A percentile compares a stretch with the other conserved stretches of the same genome.
These are phyloP conservation scores for Haliclona indistincta DNA, from an alignment of 37 sponge, comb jelly and placozoan genomes.

Conservation along the genomic window DNA sequence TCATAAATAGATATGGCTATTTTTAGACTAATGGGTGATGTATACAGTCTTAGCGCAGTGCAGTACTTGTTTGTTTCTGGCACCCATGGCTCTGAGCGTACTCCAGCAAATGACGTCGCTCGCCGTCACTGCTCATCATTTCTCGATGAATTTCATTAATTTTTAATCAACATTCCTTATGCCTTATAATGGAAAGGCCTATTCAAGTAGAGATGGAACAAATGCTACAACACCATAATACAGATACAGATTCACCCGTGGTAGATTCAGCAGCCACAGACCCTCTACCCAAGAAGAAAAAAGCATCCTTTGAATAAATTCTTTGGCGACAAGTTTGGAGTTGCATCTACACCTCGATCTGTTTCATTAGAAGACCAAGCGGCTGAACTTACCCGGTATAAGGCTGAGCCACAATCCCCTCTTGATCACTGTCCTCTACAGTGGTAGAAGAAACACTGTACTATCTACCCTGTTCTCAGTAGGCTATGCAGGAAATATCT, in stretches of 20 bases:
- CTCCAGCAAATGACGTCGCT: too few relatives aligned
- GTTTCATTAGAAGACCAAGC: slow-evolving; percentile 21
- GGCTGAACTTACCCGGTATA: slow-evolving; percentile 8
- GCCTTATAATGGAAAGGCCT: too few relatives aligned
- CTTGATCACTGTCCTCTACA: slow-evolving; percentile 19
- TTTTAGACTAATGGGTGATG: too few relatives aligned
- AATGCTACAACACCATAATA: neutral
- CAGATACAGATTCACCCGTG: neutral
- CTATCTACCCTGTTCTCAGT: slow-evolving; percentile 15
- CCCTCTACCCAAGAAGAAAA: neutral
- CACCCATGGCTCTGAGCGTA: too few relatives aligned
- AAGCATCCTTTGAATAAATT: slow-evolving; percentile 10
- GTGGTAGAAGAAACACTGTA: slow-evolving; percentile 13
- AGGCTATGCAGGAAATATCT: slow-evolving; percentile 24
- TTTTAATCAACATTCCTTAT: too few relatives aligned
- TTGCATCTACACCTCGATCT: slow-evolving; percentile 11
- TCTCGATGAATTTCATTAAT: too few relatives aligned
- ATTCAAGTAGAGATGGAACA: slow-evolving; percentile 22
- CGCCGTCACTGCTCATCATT: too few relatives aligned
- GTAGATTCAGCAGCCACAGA: neutral
- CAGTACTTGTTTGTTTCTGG: too few relatives aligned
- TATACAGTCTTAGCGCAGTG: too few relatives aligned
- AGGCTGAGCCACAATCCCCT: slow-evolving; percentile 26
- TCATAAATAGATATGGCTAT: too few relatives aligned
- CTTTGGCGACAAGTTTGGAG: slow-evolving; percentile 23